phyloP scores from a whole-genome alignment of 2,888 invertebrate species.

The Cerastoderma edule region DNA sequence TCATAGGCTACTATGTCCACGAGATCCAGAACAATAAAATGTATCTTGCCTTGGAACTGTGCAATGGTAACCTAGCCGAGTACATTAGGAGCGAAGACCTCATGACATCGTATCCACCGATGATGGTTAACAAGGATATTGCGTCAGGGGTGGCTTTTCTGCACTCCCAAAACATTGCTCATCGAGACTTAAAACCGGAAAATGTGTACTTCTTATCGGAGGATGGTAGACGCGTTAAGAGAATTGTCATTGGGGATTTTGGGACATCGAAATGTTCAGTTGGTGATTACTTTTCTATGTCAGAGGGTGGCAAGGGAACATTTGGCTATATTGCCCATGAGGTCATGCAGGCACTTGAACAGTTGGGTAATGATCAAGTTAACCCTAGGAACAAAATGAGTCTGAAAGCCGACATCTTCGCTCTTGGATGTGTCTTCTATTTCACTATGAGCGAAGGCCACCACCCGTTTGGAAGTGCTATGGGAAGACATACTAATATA shows the following conservation, averaged over 20 bases:
- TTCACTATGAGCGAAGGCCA: not conserved
- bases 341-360: not conserved
- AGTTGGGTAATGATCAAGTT: not conserved
- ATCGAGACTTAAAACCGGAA: constrained; percentile 22
- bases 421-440: constrained; percentile 16
- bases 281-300: not conserved
- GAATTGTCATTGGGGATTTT: constrained; percentile 19
- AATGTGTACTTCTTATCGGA: constrained; percentile 1
- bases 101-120: not conserved
- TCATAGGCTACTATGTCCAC: constrained; percentile 4
- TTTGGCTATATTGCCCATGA: constrained; percentile 7
- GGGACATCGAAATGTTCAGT: constrained; percentile 16
- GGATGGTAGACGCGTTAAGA: not conserved
- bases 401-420: constrained; percentile 12
- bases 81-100: not conserved
- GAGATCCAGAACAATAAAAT: not conserved
- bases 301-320: not conserved
- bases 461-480: constrained; percentile 7
- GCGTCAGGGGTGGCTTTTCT: constrained; percentile 6
- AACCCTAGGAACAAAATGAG: not conserved
- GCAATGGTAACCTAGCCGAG: not conserved
- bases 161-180: constrained; percentile 14
- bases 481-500: constrained; percentile 3
- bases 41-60: constrained; percentile 19
- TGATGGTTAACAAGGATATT: constrained; percentile 1